Percentiles rank a stretch among this genome's conserved stretches.
phyloP scores from a whole-genome alignment of 2,113 vertebrate species.

The Tachuris rubrigastra region DNA sequence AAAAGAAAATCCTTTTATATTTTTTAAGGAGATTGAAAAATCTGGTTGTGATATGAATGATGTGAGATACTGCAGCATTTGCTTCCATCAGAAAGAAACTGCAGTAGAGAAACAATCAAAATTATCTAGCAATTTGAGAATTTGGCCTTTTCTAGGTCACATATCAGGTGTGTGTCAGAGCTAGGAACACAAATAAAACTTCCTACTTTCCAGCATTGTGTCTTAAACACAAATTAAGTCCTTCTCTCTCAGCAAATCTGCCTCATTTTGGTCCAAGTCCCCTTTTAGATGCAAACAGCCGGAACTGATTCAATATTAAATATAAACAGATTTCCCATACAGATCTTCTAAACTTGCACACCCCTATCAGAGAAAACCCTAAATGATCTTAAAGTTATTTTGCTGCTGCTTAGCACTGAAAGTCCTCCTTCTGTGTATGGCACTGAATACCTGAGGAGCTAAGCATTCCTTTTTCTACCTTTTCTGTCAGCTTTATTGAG shows the following conservation, averaged over 20 bases:
- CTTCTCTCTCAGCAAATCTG: neutral
- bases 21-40: neutral
- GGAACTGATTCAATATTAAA: neutral
- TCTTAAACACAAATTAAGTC: neutral
- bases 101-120: neutral
- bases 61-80: neutral
- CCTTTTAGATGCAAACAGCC: neutral
- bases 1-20: neutral
- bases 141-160: neutral
- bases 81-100: neutral
- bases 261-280: neutral
- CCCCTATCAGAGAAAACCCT: neutral
- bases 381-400: neutral
- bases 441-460: neutral
- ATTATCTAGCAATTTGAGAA: neutral
- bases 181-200: neutral
- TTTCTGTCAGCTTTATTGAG: slow-evolving; percentile 26
- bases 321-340: neutral
- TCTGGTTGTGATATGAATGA: neutral
- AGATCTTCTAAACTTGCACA: neutral
- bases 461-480: neutral
- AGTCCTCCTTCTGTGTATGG: neutral
- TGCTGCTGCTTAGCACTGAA: neutral
- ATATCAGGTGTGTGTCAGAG: neutral
- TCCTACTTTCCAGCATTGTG: neutral